Conservation (phyloP, 35 echinoderm and acorn worm species). For the Lytechinus variegatus region DNA sequence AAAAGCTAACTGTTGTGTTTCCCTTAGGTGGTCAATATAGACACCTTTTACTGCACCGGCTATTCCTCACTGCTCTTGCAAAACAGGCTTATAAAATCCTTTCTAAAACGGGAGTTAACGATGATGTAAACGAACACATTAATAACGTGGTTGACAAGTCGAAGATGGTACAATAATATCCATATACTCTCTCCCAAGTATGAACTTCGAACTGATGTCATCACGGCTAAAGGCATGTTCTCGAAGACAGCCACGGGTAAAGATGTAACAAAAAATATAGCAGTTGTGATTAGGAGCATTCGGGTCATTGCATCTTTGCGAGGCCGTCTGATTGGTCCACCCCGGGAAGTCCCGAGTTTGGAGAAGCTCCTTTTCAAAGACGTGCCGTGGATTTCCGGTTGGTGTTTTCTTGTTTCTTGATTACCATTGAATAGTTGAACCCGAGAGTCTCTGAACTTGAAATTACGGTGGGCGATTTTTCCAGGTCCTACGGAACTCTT, state of each 20-base stretch:
- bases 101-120: not conserved
- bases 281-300: not conserved
- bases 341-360: not conserved
- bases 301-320: not conserved
- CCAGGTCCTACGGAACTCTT: not conserved
- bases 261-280: not conserved
- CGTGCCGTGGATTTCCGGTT: not conserved
- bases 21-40: no score
- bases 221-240: not conserved
- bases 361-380: not conserved
- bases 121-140: not conserved
- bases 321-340: not conserved
- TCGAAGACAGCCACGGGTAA: not conserved
- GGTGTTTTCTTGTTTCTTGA: not conserved
- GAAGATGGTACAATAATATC: not conserved
- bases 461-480: not conserved
- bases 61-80: not conserved
- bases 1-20: no score
- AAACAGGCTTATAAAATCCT: not conserved
- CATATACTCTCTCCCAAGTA: not conserved
- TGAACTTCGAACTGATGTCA: not conserved
- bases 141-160: not conserved
- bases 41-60: no score
- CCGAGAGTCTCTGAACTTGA: not conserved
- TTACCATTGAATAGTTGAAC: not conserved